A percentile compares a stretch with the other conserved stretches of the same genome.
phyloP scores from a whole-genome alignment of 2,888 invertebrate species.

The Anthrax anthrax region DNA sequence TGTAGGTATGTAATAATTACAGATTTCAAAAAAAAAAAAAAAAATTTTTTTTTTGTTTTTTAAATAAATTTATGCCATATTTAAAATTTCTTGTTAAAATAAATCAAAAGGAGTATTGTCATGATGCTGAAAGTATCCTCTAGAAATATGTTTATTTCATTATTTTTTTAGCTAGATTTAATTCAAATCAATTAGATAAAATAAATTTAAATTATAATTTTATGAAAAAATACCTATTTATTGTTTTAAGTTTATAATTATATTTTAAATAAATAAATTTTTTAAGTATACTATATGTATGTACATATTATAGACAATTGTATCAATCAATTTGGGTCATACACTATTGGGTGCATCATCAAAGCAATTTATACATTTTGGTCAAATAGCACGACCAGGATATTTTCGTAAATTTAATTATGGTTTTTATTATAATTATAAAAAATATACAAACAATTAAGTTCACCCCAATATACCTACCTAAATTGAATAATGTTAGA shows the following conservation, averaged over 20 bases:
- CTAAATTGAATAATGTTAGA: conserved; percentile 38
- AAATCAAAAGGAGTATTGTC: conserved; percentile 26
- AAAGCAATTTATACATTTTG: conserved; percentile 34
- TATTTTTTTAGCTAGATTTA: conserved; percentile 38
- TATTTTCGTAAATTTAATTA: conserved; percentile 36
- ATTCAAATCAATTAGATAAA: conserved; percentile 27
- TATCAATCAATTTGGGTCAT: conserved; percentile 34
- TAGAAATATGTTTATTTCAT: conserved; percentile 42
- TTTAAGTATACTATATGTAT: neutral
- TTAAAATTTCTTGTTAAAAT: neutral
- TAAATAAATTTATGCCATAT: neutral
- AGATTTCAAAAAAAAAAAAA: neutral
- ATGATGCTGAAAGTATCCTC: conserved; percentile 35
- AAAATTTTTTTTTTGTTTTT: too few relatives aligned
- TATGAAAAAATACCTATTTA: too few relatives aligned
- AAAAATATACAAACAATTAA: conserved; percentile 38
- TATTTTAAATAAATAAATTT: too few relatives aligned
- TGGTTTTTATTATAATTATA: conserved; percentile 34
- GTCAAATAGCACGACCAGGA: conserved; percentile 32
- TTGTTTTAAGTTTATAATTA: too few relatives aligned
- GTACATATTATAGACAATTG: conserved; percentile 26
- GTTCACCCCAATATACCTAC: conserved; percentile 42
- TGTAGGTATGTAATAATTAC: too few relatives aligned
- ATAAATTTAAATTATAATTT: neutral
- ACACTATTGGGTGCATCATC: conserved; percentile 35